Base-by-base conservation (phyloP, 1,140 invertebrate species). In the Colletes gigas region DNA sequence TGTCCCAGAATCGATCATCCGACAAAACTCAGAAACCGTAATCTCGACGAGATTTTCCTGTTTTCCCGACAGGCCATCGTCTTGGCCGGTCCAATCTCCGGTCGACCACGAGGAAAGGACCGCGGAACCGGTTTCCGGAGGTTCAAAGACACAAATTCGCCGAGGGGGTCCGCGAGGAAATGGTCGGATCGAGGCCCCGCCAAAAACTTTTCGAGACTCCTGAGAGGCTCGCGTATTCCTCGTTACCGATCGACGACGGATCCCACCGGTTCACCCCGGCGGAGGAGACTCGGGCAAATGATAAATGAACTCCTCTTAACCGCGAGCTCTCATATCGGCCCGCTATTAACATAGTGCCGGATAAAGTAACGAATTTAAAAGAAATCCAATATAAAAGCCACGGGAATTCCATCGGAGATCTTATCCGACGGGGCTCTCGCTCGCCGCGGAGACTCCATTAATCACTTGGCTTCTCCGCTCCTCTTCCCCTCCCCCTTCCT, bases 361-460 rank as follows among this genome's bases (percentile, higher is more conserved):
- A 92, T 92, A 93, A 93, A 93, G 90, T 93, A 92, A 93, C 93
- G 92, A 93, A 93, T 93, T 93, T 93, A 91, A 93, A 93, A 93
- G 90, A 93, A 93, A 92, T 92, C 90, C 90, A 93, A 92, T 93
- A 92, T 92, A 93, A 93, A 91, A 91, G 93, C 89, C 82, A 82
- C 88, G 86, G 87, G 88, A 90, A 91, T 91, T 91, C 89, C 87
- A 88, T 88, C 88, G 86, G 83, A 89, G 90, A 90, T 90, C 86
- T 91, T 91, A 91, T 91, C 90, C 63, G 82, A 21, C 78, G 73
- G 90, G 88, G 91, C 91, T 90, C 89, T 90, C 89, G 89, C 89
- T 88, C 90, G 88, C 84, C 82, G 88, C 84, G 88, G 88, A 89
- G 91, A 92, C 90, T 93, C 91, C 93, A 93, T 93, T 93, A 93